Percentiles rank a stretch among this genome's conserved stretches.
Evolutionary conservation across 2,888 invertebrate species (phyloP).

Genomic region (Lissocephala sabroskyi): DNA sequence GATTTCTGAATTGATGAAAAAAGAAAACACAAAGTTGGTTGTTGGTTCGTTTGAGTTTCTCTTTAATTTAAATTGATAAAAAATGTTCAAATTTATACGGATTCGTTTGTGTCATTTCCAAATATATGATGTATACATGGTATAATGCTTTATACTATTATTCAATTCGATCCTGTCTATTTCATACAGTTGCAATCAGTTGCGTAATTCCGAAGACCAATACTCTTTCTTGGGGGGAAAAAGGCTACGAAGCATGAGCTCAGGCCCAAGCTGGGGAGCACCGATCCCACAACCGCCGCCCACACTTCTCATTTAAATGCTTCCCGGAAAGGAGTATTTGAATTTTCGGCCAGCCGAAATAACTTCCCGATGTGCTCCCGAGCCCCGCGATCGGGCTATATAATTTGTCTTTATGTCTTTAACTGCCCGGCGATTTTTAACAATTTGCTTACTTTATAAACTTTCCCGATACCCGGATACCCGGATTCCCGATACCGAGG

Average conservation of each 20-base stretch:
- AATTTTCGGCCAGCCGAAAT: too few species aligned
- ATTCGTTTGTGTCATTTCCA: conserved; percentile 26
- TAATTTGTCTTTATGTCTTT: conserved; percentile 27
- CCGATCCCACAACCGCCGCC: too few species aligned
- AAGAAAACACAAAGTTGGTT: not conserved
- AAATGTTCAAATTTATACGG: conserved; percentile 59
- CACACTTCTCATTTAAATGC: too few species aligned
- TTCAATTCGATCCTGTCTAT: conserved; percentile 54
- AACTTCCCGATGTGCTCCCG: too few species aligned
- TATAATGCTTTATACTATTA: conserved; percentile 58
- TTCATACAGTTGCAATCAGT: conserved; percentile 37
- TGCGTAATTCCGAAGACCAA: conserved; percentile 39
- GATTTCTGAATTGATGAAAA: too few species aligned
- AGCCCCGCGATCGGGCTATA: too few species aligned
- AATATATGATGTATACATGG: conserved; percentile 40
- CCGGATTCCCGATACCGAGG: too few species aligned
- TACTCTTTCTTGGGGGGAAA: too few species aligned
- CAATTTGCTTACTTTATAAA: too few species aligned
- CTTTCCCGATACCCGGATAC: too few species aligned
- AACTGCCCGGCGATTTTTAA: conserved; percentile 49
- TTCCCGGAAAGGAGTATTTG: not conserved
- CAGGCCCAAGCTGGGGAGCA: too few species aligned
- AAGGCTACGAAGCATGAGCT: too few species aligned
- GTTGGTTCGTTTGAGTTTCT: conserved; percentile 15
- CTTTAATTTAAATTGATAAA: conserved; percentile 53